Evolutionary conservation across 2,888 invertebrate species (phyloP), one percentile per base, ranked within the genome.

Genomic region (Rotaria magnacalcarata): DNA sequence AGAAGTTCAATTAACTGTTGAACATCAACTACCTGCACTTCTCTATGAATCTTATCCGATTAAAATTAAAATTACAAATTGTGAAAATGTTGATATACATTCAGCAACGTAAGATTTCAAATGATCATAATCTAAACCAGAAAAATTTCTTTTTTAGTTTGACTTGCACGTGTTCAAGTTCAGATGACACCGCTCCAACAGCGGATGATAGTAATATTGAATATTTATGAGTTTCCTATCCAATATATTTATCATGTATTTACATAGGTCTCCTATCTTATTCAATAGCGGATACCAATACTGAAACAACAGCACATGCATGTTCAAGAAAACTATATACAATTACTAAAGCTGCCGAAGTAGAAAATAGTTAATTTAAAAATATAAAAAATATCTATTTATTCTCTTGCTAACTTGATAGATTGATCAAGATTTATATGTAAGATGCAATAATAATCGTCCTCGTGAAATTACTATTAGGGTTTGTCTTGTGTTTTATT

Each of bases 11-110:
- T 47, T 80, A 47, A 47, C 47, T 47, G 47, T 85, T 47, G 85
- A 86, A 10, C 86, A 86, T 75, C 56, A 41, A 41, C 16, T 54
- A 52, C 86, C 86, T 24, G 52, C 85, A 34, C 24, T 86, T 27
- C 54, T 86, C 11, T 60, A 86, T 52, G 86, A 86, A 84, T 86
- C 14, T 11, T 86, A 85, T 60, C 86, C 86, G 24, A 80, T 86
- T 27, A 85, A 67, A 85, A 56, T 86, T 47, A 56, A 27, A 24
- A 85, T 86, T 2, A 27, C 27, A 24, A 86, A 86, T 85, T 75
- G 75, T 52, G 86, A 86, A 75, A 60, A 86, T 80, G 80, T 43
- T 43, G 80, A 80, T 47, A 47, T 80, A n/a, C 24, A 80, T 1
- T n/a, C 43, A 8, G 80, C 80, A 80, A 24, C 11, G 80, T 80